Evolutionary conservation across 2,797 vertebrate genomes (phyloP), one percentile per base, ranked within the genome.

Genomic region (Lophius americanus): DNA sequence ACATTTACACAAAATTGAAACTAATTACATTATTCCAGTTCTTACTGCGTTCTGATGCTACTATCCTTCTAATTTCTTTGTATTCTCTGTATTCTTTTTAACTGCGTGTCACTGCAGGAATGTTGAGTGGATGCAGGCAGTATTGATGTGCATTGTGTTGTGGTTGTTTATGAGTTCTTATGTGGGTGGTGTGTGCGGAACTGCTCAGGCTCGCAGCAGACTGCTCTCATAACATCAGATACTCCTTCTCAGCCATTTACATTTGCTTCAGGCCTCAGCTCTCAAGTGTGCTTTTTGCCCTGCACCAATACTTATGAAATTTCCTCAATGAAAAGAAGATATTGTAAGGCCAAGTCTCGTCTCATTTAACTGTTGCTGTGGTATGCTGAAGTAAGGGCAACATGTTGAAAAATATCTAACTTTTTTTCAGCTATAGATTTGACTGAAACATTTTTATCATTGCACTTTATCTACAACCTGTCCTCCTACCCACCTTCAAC

Each of bases 121-220:
- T 91, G 88, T 78, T 76, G 82, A 86, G 88, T 86, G 82, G 46
- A 88, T 87, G 63, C 88, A 84, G 86, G 84, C 88, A 64, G 79
- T 60, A 80, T 86, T 84, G 82, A 83, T 90, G 88, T 85, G 60
- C 86, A 75, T 88, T 91, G 85, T 87, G 73, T 76, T 84, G 76
- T 74, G 70, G 83, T 79, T 89, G 86, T 89, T 89, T 88, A 87
- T 86, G 86, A 84, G 76, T 75, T 82, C 75, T 86, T 71, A 82
- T 89, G 87, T 89, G 89, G 87, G 83, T 84, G 86, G 83, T 85
- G 86, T 89, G 79, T 82, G 75, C 70, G 88, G 84, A 60, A 87
- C 84, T 85, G 61, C 79, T 67, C 71, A 69, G 82, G 72, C 82
- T 88, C 76, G 82, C 68, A 81, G 73, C 75, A 88, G 60, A 79